phyloP scores from a whole-genome alignment of 2,797 vertebrate genomes.

The Trichosurus vulpecula region DNA sequence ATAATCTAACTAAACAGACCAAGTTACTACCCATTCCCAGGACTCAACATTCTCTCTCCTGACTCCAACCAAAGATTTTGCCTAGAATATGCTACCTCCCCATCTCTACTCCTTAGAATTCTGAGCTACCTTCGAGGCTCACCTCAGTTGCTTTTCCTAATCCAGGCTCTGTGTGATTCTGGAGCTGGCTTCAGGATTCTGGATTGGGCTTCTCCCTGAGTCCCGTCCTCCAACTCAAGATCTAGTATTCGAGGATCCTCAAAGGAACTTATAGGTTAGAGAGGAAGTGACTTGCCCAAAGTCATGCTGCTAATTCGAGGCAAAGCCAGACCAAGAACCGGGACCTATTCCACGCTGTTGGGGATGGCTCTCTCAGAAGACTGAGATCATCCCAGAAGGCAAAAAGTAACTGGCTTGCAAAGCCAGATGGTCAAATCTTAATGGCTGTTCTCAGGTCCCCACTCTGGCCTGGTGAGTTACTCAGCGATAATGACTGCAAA shows the following conservation, averaged over 20 bases:
- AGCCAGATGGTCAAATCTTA: neutral
- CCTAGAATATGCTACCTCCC: neutral
- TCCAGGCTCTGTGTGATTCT: neutral
- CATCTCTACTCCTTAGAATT: neutral
- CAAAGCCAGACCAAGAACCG: neutral
- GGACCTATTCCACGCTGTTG: neutral
- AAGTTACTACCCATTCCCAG: neutral
- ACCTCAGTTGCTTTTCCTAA: neutral
- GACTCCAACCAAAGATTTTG: neutral
- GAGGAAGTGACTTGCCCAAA: neutral
- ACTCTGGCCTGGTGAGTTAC: neutral
- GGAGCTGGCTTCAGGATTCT: no score
- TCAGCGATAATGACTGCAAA: neutral
- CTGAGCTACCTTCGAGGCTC: neutral
- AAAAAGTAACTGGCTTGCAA: neutral
- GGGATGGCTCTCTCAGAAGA: neutral
- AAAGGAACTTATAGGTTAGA: neutral
- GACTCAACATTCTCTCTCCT: neutral
- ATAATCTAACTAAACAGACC: neutral
- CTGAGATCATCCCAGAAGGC: neutral
- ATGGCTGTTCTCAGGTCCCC: neutral
- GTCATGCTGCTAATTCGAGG: neutral
- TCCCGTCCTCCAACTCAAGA: neutral
- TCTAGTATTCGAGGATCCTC: neutral
- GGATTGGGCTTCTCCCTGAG: neutral